Percentiles rank a stretch among this genome's conserved stretches.
Evolutionary conservation across 1,140 invertebrate genomes (phyloP).

Genomic region (Drosophila ficusphila): DNA sequence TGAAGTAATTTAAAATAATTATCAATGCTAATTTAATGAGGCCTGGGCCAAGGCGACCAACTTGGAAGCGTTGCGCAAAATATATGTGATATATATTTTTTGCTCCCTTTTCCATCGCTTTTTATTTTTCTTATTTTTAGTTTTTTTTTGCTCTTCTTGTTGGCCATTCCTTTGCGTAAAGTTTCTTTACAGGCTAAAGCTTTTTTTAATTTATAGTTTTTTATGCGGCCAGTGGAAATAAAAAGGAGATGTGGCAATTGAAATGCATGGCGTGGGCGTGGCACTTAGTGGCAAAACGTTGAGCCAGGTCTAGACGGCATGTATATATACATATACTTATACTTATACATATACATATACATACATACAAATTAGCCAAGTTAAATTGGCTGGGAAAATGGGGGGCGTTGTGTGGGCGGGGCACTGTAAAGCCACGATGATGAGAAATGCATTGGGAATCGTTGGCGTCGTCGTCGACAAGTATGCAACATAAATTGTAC

Average conservation of each 20-base stretch:
- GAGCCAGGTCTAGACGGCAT: conserved; percentile 34
- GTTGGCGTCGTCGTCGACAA: conserved; percentile 19
- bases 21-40: conserved; percentile 81
- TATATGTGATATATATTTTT: conserved; percentile 2
- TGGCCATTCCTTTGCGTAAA: neutral
- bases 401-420: neutral
- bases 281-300: conserved; percentile 9
- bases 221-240: conserved; percentile 10
- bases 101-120: too few relatives aligned
- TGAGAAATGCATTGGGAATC: conserved; percentile 38
- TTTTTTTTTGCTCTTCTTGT: neutral
- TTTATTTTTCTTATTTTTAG: neutral
- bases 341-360: conserved; percentile 1
- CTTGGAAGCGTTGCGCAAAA: conserved; percentile 6
- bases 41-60: conserved; percentile 22
- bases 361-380: conserved; percentile 49
- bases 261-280: conserved; percentile 54
- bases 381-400: conserved; percentile 41
- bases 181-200: conserved; percentile 18
- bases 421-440: neutral
- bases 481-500: conserved; percentile 69
- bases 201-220: conserved; percentile 62
- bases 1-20: conserved; percentile 82
- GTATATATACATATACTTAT: conserved; percentile 8
- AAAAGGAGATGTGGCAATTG: conserved; percentile 49